phyloP scores from a whole-genome alignment of 35 echinoderm and acorn worm genomes.

The Lytechinus pictus region DNA sequence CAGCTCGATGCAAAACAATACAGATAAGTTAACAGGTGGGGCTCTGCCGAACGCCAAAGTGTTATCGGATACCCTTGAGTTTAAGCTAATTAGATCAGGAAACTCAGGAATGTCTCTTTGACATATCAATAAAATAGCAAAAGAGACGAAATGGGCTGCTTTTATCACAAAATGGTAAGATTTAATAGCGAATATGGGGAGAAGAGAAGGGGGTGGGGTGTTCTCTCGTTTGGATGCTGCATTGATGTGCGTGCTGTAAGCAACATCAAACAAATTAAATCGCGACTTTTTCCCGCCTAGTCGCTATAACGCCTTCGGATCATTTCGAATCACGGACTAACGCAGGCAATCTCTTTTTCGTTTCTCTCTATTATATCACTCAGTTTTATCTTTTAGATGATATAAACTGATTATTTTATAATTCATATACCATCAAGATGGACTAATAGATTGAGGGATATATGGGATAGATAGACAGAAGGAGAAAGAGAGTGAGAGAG shows the following conservation, averaged over 20 bases:
- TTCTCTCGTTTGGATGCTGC: background rate
- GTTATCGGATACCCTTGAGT: conserved; percentile 29
- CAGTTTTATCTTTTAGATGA: background rate
- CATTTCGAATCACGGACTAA: conserved; percentile 22
- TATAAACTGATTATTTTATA: background rate
- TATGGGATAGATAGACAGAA: too few species aligned
- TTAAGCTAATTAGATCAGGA: conserved; percentile 47
- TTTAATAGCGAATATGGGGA: background rate
- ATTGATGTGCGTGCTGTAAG: conserved; percentile 26
- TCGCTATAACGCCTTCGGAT: conserved; percentile 22
- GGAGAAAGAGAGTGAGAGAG: background rate
- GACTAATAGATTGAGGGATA: background rate
- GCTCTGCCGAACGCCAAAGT: conserved; percentile 9
- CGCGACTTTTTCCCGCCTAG: background rate
- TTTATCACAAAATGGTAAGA: conserved; percentile 14
- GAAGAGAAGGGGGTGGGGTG: background rate
- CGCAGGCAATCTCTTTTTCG: background rate
- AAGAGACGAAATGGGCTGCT: conserved; percentile 16
- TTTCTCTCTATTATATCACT: background rate
- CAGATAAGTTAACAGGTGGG: conserved; percentile 1
- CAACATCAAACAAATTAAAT: conserved; percentile 53
- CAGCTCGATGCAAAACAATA: background rate
- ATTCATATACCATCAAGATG: background rate
- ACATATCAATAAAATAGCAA: background rate
- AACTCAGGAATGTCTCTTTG: background rate